These are phyloP conservation scores for Drosophila neutralis DNA, from an alignment of 2,888 invertebrate species.

Conservation along the genomic window DNA sequence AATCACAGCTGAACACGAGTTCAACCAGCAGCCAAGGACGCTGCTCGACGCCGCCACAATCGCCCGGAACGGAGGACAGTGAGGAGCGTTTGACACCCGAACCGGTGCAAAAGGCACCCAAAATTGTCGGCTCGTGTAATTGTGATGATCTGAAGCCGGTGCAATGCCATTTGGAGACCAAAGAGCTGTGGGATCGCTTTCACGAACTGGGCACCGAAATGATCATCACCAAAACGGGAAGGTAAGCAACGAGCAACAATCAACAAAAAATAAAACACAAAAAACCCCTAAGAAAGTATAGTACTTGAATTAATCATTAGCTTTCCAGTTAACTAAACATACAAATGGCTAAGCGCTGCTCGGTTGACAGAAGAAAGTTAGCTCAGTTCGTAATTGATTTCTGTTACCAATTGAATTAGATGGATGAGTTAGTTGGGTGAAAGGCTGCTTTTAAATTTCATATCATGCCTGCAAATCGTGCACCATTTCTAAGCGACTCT, in stretches of 20 bases:
- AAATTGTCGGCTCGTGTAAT: slow-evolving; percentile 89
- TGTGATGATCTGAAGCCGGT: slow-evolving; percentile 93
- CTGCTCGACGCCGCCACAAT: slow-evolving; percentile 84
- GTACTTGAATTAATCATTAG: slow-evolving; percentile 40
- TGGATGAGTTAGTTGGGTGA: not conserved
- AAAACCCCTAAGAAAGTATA: not conserved
- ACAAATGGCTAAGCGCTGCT: not conserved
- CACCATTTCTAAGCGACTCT: not conserved
- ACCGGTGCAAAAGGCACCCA: slow-evolving; percentile 85
- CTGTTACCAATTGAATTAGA: not conserved
- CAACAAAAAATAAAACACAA: not conserved
- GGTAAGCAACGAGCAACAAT: slow-evolving; percentile 86
- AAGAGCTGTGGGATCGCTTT: slow-evolving; percentile 98
- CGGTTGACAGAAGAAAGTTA: slow-evolving; percentile 1
- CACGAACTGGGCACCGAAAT: slow-evolving; percentile 97
- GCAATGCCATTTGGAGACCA: slow-evolving; percentile 96
- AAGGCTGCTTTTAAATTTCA: not conserved
- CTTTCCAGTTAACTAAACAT: slow-evolving; percentile 19
- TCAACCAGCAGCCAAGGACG: slow-evolving; percentile 82
- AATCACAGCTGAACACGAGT: slow-evolving; percentile 76
- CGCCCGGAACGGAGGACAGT: slow-evolving; percentile 84
- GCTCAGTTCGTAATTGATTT: not conserved
- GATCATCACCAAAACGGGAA: slow-evolving; percentile 99
- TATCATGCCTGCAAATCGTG: not conserved
- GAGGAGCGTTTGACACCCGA: slow-evolving; percentile 84